Evolutionary conservation across 1,140 invertebrate genomes (phyloP).

Genomic region (Drosophila teissieri): DNA sequence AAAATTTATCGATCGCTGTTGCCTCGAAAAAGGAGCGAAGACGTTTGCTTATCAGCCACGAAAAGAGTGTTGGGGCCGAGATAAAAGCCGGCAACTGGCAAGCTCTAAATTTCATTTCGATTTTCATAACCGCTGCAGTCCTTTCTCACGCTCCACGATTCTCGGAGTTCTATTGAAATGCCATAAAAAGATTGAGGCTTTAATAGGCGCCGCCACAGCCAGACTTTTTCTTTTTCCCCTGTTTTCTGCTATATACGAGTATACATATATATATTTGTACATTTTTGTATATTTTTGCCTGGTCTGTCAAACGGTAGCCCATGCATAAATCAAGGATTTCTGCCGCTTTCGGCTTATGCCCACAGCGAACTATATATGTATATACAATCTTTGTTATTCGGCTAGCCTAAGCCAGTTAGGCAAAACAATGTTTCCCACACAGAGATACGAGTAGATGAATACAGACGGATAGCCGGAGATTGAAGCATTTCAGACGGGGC

Average conservation of each 20-base stretch:
- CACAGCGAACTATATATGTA: constrained; percentile 39
- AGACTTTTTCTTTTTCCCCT: constrained; percentile 36
- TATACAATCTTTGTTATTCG: constrained; percentile 52
- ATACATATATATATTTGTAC: not conserved
- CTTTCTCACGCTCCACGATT: constrained; percentile 50
- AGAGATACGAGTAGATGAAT: constrained; percentile 16
- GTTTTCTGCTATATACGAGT: not conserved
- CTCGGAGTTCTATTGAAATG: constrained; percentile 75
- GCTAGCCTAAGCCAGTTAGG: constrained; percentile 70
- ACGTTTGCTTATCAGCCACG: constrained; percentile 44
- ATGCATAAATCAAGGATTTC: constrained; percentile 81
- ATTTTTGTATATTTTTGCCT: constrained; percentile 21
- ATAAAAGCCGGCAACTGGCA: constrained; percentile 48
- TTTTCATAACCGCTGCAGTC: constrained; percentile 65
- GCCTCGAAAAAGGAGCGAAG: constrained; percentile 38
- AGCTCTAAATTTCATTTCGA: constrained; percentile 52
- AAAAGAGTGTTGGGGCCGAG: constrained; percentile 51
- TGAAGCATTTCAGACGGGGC: constrained; percentile 53
- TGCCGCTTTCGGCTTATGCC: constrained; percentile 39
- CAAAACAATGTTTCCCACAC: constrained; percentile 79
- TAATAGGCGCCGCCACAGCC: constrained; percentile 74
- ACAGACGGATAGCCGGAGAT: constrained; percentile 32
- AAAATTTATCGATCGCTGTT: constrained; percentile 80
- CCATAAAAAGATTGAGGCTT: constrained; percentile 80
- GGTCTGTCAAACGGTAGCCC: constrained; percentile 79